Percentiles rank a stretch among this genome's conserved stretches.
phyloP scores from a whole-genome alignment of 2,113 vertebrate species.

The Myrmecobius fasciatus region DNA sequence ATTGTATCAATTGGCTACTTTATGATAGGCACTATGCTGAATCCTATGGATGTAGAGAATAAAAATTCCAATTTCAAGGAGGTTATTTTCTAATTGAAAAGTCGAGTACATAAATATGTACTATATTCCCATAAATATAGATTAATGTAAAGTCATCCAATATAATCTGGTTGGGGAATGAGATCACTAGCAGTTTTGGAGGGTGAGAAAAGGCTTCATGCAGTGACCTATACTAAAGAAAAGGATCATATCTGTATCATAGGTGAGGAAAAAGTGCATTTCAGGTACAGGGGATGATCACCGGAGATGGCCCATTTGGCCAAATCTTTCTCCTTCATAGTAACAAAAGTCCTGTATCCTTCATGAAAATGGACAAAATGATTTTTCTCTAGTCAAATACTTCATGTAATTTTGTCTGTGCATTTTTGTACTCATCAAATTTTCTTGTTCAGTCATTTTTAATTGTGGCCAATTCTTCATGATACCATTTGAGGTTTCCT shows the following conservation, averaged over 20 bases:
- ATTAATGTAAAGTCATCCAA: neutral
- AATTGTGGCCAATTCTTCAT: neutral
- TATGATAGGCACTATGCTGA: neutral
- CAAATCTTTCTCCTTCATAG: neutral
- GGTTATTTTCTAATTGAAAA: neutral
- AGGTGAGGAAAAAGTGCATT: neutral
- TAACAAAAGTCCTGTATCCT: neutral
- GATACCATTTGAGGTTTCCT: neutral
- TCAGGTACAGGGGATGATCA: neutral
- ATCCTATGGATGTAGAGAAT: neutral
- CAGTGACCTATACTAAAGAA: neutral
- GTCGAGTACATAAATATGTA: neutral
- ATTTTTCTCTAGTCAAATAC: neutral
- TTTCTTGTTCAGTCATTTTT: neutral
- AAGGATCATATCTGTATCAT: neutral
- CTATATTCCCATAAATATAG: neutral
- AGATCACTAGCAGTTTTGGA: neutral
- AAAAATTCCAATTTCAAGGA: neutral
- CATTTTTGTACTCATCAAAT: neutral
- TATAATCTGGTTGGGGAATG: neutral
- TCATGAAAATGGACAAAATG: neutral
- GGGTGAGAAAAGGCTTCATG: neutral
- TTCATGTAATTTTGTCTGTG: neutral
- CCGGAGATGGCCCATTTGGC: neutral
- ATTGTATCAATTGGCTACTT: neutral